Evolutionary conservation across 2,888 invertebrate genomes (phyloP).

Genomic region (Rhagonycha lutea): DNA sequence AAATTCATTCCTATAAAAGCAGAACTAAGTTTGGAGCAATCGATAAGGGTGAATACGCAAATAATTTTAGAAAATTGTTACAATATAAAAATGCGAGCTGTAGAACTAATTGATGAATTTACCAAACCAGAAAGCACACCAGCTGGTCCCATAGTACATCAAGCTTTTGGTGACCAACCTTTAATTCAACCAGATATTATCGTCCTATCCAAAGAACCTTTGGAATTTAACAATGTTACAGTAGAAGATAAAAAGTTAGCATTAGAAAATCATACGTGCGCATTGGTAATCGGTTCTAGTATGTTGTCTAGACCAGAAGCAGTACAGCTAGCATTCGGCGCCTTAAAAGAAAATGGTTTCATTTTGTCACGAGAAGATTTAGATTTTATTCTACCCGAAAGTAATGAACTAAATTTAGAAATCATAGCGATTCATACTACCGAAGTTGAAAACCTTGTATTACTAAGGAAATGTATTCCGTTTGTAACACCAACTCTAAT

Average conservation of each 20-base stretch:
- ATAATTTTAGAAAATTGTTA: conserved; percentile 73
- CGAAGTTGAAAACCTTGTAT: conserved; percentile 59
- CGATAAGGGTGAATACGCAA: conserved; percentile 68
- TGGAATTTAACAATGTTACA: conserved; percentile 59
- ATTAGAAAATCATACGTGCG: conserved; percentile 39
- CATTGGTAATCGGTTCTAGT: conserved; percentile 45
- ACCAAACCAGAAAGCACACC: conserved; percentile 52
- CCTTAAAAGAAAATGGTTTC: conserved; percentile 12
- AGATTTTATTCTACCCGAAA: not conserved
- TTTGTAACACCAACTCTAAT: conserved; percentile 58
- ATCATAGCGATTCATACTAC: conserved; percentile 58
- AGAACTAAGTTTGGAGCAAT: conserved; percentile 39
- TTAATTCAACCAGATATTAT: conserved; percentile 69
- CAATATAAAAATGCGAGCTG: conserved; percentile 63
- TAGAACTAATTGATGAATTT: conserved; percentile 53
- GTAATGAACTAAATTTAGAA: conserved; percentile 52
- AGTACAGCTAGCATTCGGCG: conserved; percentile 5
- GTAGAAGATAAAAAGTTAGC: conserved; percentile 66
- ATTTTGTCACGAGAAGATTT: conserved; percentile 11
- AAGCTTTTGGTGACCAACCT: conserved; percentile 69
- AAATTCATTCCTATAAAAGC: conserved; percentile 68
- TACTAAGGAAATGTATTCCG: conserved; percentile 59
- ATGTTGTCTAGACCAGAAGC: conserved; percentile 59
- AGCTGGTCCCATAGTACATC: conserved; percentile 60
- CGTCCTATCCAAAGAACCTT: conserved; percentile 59